Base-by-base conservation (phyloP, 53 echinoderm and acorn worm genomes). In the Luidia sarsii region DNA sequence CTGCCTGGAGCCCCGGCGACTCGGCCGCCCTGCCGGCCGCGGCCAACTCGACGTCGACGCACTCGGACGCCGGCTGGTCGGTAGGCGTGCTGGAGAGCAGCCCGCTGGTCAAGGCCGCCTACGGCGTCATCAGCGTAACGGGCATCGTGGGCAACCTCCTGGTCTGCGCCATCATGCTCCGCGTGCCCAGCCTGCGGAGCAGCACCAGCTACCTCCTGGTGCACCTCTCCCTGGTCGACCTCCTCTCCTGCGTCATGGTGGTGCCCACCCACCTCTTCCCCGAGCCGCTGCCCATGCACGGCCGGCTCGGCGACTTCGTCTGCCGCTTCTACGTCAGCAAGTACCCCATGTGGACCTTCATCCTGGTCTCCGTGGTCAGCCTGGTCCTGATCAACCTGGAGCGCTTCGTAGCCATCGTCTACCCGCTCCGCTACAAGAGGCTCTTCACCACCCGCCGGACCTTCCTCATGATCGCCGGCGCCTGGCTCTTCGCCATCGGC, bases 181-280 rank as follows among this genome's bases (percentile, higher is more conserved):
- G 91, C 18, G 80, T 85, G 9, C 71, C 82, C 10, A 35, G 65
- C 28, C 50, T 94, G 29, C 89, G 94, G 22, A 81, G 79, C 51
- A 70, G 89, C 39, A 94, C 94, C 28, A 94, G 91, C 62, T 70
- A 91, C 48, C 91, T 94, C 57, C 86, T 94, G 48, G 86, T 91
- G 11, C 91, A 91, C 25, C 89, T 94, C 0, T 89, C 94, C 22
- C 36, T 89, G 4, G 77, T 91, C 7, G 94, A 94, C 79, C 56
- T 72, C 54, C 54, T 49, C 11, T 48, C 67, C 1, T 77, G 54
- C 28, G 7, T 79, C 34, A 13, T 67, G 68, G 59, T 80, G 29
- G 50, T 86, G 8, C 86, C 80, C 1, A 16, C 22, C 27, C 86
- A 86, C 29, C 70, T 80, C 24, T 86, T 86, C 20, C 70, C 80